Evolutionary conservation across 2,797 vertebrate species (phyloP).

Genomic region (Loris lydekkerianus): DNA sequence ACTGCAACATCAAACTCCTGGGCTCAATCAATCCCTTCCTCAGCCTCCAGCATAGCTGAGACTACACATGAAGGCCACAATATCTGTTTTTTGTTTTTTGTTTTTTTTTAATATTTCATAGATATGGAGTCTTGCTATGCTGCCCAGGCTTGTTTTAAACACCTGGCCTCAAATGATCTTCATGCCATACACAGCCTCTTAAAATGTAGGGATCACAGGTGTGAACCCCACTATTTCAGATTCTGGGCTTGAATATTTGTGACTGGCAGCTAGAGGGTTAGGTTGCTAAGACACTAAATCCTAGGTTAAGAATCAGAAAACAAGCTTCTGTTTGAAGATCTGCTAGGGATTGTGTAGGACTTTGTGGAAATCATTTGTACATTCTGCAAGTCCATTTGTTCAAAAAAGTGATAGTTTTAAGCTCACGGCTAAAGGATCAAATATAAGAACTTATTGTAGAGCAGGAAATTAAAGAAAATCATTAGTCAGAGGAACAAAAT

Average conservation of each 20-base stretch:
- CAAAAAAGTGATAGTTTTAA: constrained; percentile 29
- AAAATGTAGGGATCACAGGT: not conserved
- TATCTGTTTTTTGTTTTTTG: not conserved
- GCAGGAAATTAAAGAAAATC: constrained; percentile 5
- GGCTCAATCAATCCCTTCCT: not conserved
- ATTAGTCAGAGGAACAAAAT: constrained; percentile 34
- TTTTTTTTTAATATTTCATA: not conserved
- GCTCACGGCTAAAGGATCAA: not conserved
- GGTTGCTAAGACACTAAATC: constrained; percentile 60
- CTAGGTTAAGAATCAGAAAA: constrained; percentile 52
- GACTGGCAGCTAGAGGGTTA: not conserved
- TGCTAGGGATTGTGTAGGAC: not conserved
- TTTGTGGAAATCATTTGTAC: not conserved
- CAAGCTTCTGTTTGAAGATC: constrained; percentile 40
- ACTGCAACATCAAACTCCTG: not conserved
- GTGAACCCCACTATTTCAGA: not conserved
- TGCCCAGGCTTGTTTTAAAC: not conserved
- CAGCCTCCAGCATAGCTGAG: not conserved
- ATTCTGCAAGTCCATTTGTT: constrained; percentile 11
- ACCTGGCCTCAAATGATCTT: not conserved
- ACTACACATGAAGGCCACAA: not conserved
- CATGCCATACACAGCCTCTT: not conserved
- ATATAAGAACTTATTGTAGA: not conserved
- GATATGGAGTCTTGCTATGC: not conserved
- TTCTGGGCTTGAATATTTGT: constrained; percentile 1